Base-by-base conservation (phyloP, 2,113 vertebrate species). In the Nanorana parkeri region DNA sequence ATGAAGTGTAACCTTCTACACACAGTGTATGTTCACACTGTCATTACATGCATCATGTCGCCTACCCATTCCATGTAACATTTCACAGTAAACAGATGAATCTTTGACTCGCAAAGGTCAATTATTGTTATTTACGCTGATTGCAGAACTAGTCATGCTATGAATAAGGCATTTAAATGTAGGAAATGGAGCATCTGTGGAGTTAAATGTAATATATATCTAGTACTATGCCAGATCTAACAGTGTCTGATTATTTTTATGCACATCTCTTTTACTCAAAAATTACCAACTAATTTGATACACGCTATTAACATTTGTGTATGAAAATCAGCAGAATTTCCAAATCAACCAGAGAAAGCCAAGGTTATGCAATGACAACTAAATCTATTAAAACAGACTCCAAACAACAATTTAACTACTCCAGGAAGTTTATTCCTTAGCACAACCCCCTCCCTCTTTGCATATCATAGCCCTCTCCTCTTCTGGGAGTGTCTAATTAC, bases 101-200 rank as follows among this genome's bases (percentile, higher is more conserved):
- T n/a, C 26, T 32, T 68, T 65, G 47, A 78, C 36, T 55, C 26
- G 19, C 23, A 56, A 78, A 78, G 63, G 65, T 56, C 63, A 54
- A 56, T 47, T 32, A 60, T 36, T 47, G 17, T 29, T 32, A 54
- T 52, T 55, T 68, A 67, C 47, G 66, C 32, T 66, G 64, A 64
- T 24, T 52, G 28, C 29, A 55, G 4, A 32, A 11, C 10, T 29
- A 36, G 55, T 60, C 28, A 36, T 60, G 28, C 54, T 54, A 32
- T 32, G 54, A 32, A 36, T 32, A 29, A 20, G 29, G 26, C 54
- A 21, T 55, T 8, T 60, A 36, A 58, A 74, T 58, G 54, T 36
- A 56, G 29, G 71, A 74, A 74, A 60, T 74, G 2, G 15, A 21
- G 71, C 26, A 74, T 74, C 71, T 74, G 54, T 5, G 4, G 26